These are phyloP conservation scores for Chalcosyrphus nemorum DNA, from an alignment of 2,888 invertebrate genomes.

Conservation along the genomic window DNA sequence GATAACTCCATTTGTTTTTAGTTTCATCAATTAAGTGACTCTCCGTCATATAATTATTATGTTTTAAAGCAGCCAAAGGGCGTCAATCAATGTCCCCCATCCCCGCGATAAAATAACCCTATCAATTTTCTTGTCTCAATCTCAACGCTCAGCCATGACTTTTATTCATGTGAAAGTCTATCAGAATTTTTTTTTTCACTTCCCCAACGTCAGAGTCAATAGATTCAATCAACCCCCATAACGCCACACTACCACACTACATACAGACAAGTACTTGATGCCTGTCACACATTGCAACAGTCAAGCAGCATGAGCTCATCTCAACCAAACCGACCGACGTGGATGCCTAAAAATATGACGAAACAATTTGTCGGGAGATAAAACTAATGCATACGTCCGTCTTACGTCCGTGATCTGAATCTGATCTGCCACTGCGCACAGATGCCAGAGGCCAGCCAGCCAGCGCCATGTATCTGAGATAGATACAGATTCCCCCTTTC, in stretches of 20 bases:
- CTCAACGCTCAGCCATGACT: slow-evolving; percentile 22
- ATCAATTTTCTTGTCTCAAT: slow-evolving; percentile 44
- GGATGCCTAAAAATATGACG: slow-evolving; percentile 69
- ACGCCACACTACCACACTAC: slow-evolving; percentile 51
- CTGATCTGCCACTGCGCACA: slow-evolving; percentile 54
- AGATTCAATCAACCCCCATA: slow-evolving; percentile 59
- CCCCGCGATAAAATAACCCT: not conserved
- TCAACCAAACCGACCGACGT: slow-evolving; percentile 30
- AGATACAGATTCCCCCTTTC: not conserved
- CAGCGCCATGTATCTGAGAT: slow-evolving; percentile 22
- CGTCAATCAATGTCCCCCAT: slow-evolving; percentile 49
- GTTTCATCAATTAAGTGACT: not conserved
- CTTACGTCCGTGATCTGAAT: slow-evolving; percentile 50
- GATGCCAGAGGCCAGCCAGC: slow-evolving; percentile 25
- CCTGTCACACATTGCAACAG: slow-evolving; percentile 64
- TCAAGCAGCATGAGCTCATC: slow-evolving; percentile 62
- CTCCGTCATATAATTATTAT: not conserved
- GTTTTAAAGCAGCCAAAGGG: slow-evolving; percentile 33
- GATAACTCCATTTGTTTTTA: too few species aligned
- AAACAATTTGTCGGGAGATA: slow-evolving; percentile 72
- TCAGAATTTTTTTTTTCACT: slow-evolving; percentile 2
- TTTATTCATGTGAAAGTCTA: slow-evolving; percentile 38
- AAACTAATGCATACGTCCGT: slow-evolving; percentile 68
- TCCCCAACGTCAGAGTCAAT: slow-evolving; percentile 15
- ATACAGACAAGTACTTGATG: slow-evolving; percentile 65